Evolutionary conservation across 2,113 vertebrate genomes (phyloP), one percentile per base, ranked within the genome.

Genomic region (Tragelaphus strepsiceros): DNA sequence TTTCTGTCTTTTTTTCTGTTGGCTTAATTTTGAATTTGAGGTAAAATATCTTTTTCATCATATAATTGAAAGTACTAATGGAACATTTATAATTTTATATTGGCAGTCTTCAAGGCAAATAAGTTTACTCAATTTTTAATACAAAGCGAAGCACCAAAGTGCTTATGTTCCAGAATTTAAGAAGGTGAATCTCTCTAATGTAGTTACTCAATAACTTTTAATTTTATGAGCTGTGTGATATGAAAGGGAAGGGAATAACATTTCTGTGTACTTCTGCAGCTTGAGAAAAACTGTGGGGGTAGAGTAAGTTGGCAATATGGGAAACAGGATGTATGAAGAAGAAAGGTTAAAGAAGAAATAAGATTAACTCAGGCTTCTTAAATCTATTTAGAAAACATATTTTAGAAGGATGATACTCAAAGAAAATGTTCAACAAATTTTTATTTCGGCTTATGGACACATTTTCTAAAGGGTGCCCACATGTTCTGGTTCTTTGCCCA

Each of bases 81-180:
- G 43, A 94, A 62, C 24, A 88, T 90, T 89, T 87, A 35, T 54
- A 77, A 49, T 82, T 93, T 90, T 89, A 43, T 84, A 2, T 24
- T 59, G 59, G 14, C 32, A 89, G 59, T 24, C 61, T 94, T 51
- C 8, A 88, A 88, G 67, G 92, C 58, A 95, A 58, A 2, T 90
- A 82, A 78, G 1, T 96, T 35, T 88, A 87, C 21, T 95, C 2
- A 81, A 26, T 81, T 97, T 97, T 88, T 94, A 91, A 80, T 96
- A 92, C n/a, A 90, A 46, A 90, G 13, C 1, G 16, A 77, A 71
- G 26, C 26, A 91, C 35, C 58, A 26, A n/a, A 83, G 32, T 87
- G 13, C 61, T 28, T 64, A 22, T 78, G 32, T 97, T 94, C 15
- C 46, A 78, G 32, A 83, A 88, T 83, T 97, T 90, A 83, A 86